Conservation (phyloP, 2,888 invertebrate genomes). For the Altica lythri region DNA sequence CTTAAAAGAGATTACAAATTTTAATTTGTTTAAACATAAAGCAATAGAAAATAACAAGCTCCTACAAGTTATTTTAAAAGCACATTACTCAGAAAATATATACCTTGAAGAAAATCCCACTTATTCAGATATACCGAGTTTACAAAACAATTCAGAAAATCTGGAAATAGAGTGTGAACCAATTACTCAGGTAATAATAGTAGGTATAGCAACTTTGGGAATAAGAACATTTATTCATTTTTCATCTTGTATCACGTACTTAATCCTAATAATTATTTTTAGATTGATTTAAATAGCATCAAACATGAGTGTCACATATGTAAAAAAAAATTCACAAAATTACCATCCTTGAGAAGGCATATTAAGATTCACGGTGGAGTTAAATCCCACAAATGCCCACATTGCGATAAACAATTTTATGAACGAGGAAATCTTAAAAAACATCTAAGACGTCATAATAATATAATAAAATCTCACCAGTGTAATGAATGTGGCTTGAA, state of each 20-base stretch:
- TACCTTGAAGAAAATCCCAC: conserved; percentile 26
- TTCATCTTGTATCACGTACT: no score
- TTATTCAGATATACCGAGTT: no score
- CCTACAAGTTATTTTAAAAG: conserved; percentile 23
- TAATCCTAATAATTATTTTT: neutral
- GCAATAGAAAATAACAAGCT: conserved; percentile 33
- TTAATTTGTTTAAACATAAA: conserved; percentile 33
- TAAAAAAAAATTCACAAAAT: conserved; percentile 38
- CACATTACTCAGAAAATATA: conserved; percentile 17
- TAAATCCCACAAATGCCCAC: conserved; percentile 35
- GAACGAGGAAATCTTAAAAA: conserved; percentile 44
- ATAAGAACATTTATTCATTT: no score
- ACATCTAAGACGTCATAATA: conserved; percentile 42
- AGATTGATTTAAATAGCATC: neutral
- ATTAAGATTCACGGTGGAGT: conserved; percentile 40
- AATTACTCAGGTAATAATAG: conserved; percentile 6
- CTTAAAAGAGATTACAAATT: conserved; percentile 32
- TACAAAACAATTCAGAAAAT: no score
- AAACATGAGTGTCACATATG: conserved; percentile 37
- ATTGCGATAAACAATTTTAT: conserved; percentile 40
- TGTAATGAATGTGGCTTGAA: conserved; percentile 45
- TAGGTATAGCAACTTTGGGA: no score
- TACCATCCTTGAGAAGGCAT: conserved; percentile 38
- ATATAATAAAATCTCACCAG: conserved; percentile 44
- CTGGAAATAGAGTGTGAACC: conserved; percentile 10